A percentile compares a stretch with the other conserved stretches of the same genome.
Conservation (phyloP, 2,113 vertebrate species). For the Tympanuchus pallidicinctus region DNA sequence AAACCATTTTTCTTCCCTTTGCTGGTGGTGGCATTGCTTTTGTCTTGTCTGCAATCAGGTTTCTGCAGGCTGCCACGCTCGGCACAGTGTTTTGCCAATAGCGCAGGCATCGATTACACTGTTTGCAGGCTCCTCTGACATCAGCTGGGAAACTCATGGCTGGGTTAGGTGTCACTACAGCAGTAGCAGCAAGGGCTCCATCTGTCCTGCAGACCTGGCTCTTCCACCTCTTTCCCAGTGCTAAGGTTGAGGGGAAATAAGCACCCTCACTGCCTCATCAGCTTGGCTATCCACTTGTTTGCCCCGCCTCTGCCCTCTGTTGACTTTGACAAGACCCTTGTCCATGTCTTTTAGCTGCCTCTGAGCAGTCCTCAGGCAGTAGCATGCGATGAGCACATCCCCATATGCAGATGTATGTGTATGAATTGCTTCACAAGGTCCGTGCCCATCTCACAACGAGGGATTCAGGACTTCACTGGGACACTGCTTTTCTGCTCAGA, state of each 20-base stretch:
- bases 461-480: neutral
- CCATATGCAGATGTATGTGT: rapidly evolving
- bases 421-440: neutral
- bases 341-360: neutral
- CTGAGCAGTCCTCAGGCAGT: neutral
- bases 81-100: neutral
- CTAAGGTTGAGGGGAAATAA: neutral
- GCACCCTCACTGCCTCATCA: neutral
- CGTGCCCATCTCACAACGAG: neutral
- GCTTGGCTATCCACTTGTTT: neutral
- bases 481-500: neutral
- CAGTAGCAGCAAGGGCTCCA: neutral
- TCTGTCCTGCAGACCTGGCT: neutral
- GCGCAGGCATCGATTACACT: neutral
- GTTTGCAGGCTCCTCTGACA: neutral
- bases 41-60: neutral
- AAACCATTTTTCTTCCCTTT: neutral
- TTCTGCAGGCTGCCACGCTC: neutral
- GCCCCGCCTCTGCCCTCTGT: too few species aligned
- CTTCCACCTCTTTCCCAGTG: neutral
- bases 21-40: neutral
- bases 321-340: neutral
- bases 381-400: neutral
- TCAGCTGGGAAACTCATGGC: neutral
- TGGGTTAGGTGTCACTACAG: neutral